Evolutionary conservation across 2,113 vertebrate genomes (phyloP), one percentile per base, ranked within the genome.

Genomic region (Calidris pugnax): DNA sequence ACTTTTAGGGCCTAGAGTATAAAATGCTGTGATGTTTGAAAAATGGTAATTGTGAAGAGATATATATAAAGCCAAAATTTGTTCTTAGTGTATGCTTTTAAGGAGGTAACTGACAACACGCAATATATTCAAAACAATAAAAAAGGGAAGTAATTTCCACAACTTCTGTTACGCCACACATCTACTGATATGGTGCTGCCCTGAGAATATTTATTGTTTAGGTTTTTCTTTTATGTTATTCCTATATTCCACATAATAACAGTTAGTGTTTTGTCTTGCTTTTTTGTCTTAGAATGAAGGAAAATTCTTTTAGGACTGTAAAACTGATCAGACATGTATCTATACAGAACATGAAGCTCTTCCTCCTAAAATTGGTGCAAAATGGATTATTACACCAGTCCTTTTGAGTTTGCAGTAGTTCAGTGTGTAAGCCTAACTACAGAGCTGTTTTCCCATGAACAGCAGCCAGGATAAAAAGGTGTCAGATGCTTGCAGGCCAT

Each of bases 391-490:
- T 91, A 43, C 23, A 32, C 7, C n/a, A 55, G 22, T 55, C 21
- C 43, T 82, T 71, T 47, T 81, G 59, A 30, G 43, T 66, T 85
- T 22, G 18, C 20, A 33, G 37, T 56, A 47, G 13, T 28, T 84
- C 48, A 23, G 8, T 35, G 22, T 93, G 15, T 73, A 56, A 85
- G 5, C 10, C 50, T 79, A 72, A n/a, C 50, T 79, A 30, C 4
- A 2, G 3, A 0, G 56, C 8, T 0, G 0, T 27, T 68, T 79
- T 59, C 21, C 18, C 0, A 0, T 47, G 37, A 26, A 35, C 48
- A 73, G 57, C 39, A 64, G 32, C 24, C 43, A 51, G 37, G 15
- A 50, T 75, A 28, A 72, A 79, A 93, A 80, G 9, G 4, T 47
- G 15, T 55, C 69, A 48, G 26, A 37, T 60, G 53, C n/a, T 86